These are phyloP conservation scores for Spea multiplicata DNA, from an alignment of 2,113 vertebrate genomes.

Conservation along the genomic window DNA sequence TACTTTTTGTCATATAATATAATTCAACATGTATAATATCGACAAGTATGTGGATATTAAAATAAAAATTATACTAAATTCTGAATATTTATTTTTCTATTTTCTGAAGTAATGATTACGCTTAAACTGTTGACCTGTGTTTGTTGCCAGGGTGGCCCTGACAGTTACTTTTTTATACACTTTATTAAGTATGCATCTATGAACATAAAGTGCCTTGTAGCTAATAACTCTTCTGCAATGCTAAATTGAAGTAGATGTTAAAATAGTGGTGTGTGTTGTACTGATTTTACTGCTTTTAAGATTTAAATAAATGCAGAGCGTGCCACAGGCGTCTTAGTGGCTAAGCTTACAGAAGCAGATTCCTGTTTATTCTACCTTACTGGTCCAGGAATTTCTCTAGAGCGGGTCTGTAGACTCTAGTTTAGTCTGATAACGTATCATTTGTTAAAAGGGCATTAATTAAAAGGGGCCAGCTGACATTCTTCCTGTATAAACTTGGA, in stretches of 20 bases:
- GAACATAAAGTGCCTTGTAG: too few species aligned
- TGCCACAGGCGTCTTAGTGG: conserved; percentile 40
- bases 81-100: too few species aligned
- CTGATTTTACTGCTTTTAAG: conserved; percentile 7
- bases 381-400: conserved; percentile 44
- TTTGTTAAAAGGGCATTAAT: conserved; percentile 47
- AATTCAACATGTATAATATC: too few species aligned
- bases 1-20: background rate
- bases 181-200: too few species aligned
- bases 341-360: conserved; percentile 29
- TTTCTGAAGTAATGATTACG: too few species aligned
- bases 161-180: too few species aligned
- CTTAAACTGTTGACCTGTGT: too few species aligned
- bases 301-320: conserved; percentile 9
- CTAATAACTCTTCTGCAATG: too few species aligned
- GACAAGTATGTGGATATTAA: too few species aligned
- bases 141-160: too few species aligned
- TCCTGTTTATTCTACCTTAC: conserved; percentile 44
- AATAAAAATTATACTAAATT: too few species aligned
- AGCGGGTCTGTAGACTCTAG: conserved; percentile 38
- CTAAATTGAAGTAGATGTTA: too few species aligned
- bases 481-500: conserved; percentile 46
- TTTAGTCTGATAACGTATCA: conserved; percentile 49
- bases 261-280: conserved; percentile 6
- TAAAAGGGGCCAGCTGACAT: conserved; percentile 46